A percentile compares a stretch with the other conserved stretches of the same genome.
phyloP scores from a whole-genome alignment of 2,797 vertebrate species.

The Parauchenoglanis punctatus region DNA sequence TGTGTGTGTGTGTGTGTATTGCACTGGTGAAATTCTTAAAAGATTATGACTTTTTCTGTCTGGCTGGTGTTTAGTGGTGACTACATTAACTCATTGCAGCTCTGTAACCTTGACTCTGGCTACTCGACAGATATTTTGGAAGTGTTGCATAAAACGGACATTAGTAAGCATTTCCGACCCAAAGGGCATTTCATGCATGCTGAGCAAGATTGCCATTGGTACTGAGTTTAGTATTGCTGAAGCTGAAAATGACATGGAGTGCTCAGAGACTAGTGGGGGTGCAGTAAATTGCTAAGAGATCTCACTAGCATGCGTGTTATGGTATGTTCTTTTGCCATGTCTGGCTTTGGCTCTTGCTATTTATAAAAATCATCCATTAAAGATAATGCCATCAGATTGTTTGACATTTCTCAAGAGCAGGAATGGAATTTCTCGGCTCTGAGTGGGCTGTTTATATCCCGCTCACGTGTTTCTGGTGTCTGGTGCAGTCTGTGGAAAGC shows the following conservation, averaged over 20 bases:
- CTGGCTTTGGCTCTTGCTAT: slow-evolving; percentile 1
- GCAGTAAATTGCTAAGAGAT: neutral
- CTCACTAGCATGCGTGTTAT: neutral
- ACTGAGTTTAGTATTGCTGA: neutral
- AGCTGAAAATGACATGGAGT: neutral
- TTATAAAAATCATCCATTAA: slow-evolving; percentile 53
- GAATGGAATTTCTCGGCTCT: slow-evolving; percentile 33
- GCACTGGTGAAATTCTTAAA: neutral
- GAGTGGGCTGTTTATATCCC: slow-evolving; percentile 29
- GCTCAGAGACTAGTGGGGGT: neutral
- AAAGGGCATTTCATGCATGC: neutral
- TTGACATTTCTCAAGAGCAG: slow-evolving; percentile 52
- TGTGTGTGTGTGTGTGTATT: neutral
- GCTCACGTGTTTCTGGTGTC: slow-evolving; percentile 21
- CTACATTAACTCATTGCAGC: slow-evolving; percentile 13
- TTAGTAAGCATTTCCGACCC: slow-evolving; percentile 5
- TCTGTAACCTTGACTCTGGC: slow-evolving; percentile 39
- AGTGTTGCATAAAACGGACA: slow-evolving; percentile 37
- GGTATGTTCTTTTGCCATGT: slow-evolving; percentile 14
- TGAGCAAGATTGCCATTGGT: neutral
- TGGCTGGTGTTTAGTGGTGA: neutral
- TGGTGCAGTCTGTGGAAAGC: slow-evolving; percentile 44
- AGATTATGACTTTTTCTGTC: neutral
- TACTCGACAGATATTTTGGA: slow-evolving; percentile 28
- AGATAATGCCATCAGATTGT: slow-evolving; percentile 48